These are phyloP conservation scores for Drosophila pseudoobscura DNA, from an alignment of 1,140 invertebrate genomes.

Conservation along the genomic window DNA sequence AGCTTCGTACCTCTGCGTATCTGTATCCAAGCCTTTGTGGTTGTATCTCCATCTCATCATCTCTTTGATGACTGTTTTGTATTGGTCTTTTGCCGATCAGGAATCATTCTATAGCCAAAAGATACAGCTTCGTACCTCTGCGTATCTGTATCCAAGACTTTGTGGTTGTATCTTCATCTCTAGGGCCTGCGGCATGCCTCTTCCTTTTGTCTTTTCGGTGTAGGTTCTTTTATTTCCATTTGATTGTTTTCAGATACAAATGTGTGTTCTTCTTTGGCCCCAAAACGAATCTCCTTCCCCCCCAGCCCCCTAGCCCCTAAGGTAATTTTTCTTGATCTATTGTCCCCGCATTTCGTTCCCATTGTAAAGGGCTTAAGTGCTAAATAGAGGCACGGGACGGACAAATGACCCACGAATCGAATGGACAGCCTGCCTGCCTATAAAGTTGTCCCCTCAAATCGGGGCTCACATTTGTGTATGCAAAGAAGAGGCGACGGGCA, in stretches of 20 bases:
- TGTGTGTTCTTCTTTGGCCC: constrained; percentile 23
- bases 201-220: constrained; percentile 36
- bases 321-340: constrained; percentile 50
- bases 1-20: too few relatives aligned
- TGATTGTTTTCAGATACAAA: constrained; percentile 45
- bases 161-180: not conserved
- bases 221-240: constrained; percentile 48
- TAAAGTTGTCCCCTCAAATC: constrained; percentile 60
- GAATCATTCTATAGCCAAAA: too few relatives aligned
- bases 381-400: constrained; percentile 12
- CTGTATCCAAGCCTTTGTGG: not conserved
- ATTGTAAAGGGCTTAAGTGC: constrained; percentile 69
- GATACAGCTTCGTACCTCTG: too few relatives aligned
- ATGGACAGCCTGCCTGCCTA: constrained; percentile 36
- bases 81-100: too few relatives aligned
- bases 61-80: too few relatives aligned
- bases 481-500: constrained; percentile 4
- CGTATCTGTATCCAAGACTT: too few relatives aligned
- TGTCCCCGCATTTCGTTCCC: constrained; percentile 46
- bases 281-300: too few relatives aligned
- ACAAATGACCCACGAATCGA: constrained; percentile 10
- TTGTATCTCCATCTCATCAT: too few relatives aligned
- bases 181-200: constrained; percentile 18
- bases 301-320: constrained; percentile 3
- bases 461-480: constrained; percentile 59